These are phyloP conservation scores for Coleophora flavipennella DNA, from an alignment of 2,888 invertebrate species.

Conservation along the genomic window DNA sequence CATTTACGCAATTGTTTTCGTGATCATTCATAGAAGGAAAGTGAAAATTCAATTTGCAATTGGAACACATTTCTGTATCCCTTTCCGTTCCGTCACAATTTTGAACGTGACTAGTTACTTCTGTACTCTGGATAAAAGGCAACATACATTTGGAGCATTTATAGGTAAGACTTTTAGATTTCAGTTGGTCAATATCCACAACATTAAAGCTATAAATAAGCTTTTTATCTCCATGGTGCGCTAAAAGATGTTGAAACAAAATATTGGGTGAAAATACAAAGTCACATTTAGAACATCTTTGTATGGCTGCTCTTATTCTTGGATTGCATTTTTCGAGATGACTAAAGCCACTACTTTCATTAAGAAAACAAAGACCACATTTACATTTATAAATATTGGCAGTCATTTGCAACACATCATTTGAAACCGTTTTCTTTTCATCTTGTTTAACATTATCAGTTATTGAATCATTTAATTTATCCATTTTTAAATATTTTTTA, in stretches of 20 bases:
- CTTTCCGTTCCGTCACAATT: too few species aligned
- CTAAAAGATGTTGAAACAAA: conserved; percentile 42
- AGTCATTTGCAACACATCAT: conserved; percentile 9
- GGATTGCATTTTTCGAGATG: conserved; percentile 30
- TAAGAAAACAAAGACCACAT: conserved; percentile 45
- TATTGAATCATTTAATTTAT: too few species aligned
- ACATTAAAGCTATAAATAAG: conserved; percentile 30
- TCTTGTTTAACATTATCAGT: too few species aligned
- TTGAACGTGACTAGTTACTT: too few species aligned
- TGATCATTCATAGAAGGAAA: too few species aligned
- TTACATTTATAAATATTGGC: conserved; percentile 39
- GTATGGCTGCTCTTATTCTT: conserved; percentile 28
- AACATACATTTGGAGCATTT: conserved; percentile 1
- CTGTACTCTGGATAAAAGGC: neutral
- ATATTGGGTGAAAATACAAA: conserved; percentile 39
- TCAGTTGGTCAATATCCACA: conserved; percentile 18
- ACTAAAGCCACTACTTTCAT: conserved; percentile 23
- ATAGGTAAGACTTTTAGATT: neutral
- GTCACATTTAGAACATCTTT: conserved; percentile 46
- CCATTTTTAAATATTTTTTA: too few species aligned
- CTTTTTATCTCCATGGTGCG: conserved; percentile 42
- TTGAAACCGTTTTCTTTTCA: conserved; percentile 1
- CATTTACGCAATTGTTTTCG: too few species aligned
- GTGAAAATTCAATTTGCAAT: too few species aligned
- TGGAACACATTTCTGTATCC: too few species aligned